These are phyloP conservation scores for Philaethria dido DNA, from an alignment of 2,888 invertebrate species.

Conservation along the genomic window DNA sequence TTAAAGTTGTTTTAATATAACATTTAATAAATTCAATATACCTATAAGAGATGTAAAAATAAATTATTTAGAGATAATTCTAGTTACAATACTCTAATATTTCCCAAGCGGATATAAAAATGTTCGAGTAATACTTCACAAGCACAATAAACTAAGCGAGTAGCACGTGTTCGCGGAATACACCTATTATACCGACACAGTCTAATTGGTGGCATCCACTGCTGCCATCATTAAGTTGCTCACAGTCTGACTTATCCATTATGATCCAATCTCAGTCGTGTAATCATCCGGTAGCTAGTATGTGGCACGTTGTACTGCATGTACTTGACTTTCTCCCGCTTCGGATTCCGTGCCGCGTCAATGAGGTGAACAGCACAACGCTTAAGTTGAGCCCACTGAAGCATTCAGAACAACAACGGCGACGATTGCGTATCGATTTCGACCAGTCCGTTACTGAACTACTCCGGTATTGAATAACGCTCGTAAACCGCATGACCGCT, in stretches of 20 bases:
- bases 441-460: conserved; percentile 62
- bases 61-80: not conserved
- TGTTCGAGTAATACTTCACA: conserved; percentile 3
- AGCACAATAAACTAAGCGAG: not conserved
- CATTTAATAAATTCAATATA: not conserved
- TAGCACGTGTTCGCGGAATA: conserved; percentile 55
- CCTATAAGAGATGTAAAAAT: not conserved
- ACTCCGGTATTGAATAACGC: conserved; percentile 61
- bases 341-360: conserved; percentile 76
- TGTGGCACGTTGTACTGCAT: conserved; percentile 69
- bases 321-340: conserved; percentile 79
- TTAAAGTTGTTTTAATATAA: not conserved
- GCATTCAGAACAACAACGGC: conserved; percentile 65
- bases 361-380: conserved; percentile 75
- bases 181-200: conserved; percentile 56
- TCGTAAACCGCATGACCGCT: conserved; percentile 54
- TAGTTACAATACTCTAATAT: not conserved
- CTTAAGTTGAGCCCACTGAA: conserved; percentile 71
- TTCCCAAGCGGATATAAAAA: conserved; percentile 5
- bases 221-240: conserved; percentile 50
- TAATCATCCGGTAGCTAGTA: conserved; percentile 60
- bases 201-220: conserved; percentile 60
- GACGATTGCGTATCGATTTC: conserved; percentile 67
- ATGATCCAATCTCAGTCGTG: conserved; percentile 72
- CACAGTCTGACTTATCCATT: conserved; percentile 69